Evolutionary conservation across 37 sponge, comb jelly and placozoan genomes (phyloP).

Genomic region (Halichondria panicea): DNA sequence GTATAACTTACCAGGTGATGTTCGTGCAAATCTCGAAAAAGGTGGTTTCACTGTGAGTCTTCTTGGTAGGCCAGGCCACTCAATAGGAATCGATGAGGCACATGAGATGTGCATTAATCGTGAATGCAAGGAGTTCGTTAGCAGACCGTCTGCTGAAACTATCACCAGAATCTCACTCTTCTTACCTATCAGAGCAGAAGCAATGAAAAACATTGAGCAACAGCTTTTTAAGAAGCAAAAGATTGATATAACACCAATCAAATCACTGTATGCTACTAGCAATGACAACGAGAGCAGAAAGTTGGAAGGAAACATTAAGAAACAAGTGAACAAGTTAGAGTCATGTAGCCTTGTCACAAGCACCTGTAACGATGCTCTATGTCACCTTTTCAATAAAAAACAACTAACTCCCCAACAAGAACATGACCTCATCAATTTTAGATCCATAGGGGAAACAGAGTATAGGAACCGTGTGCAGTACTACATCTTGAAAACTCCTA

Average conservation of each 20-base stretch:
- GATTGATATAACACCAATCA: background rate
- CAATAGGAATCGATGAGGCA: constrained; percentile 37
- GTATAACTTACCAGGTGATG: background rate
- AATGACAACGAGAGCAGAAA: background rate
- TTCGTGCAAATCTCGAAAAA: constrained; percentile 3
- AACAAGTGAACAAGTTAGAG: too few relatives aligned
- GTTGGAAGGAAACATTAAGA: constrained; percentile 2
- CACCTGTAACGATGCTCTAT: background rate
- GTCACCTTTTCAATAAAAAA: constrained; percentile 1
- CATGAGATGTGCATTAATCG: constrained; percentile 46
- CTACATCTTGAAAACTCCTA: background rate
- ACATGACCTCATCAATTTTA: constrained; percentile 3
- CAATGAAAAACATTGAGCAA: background rate
- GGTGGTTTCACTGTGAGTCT: constrained; percentile 18
- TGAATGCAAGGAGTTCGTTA: background rate
- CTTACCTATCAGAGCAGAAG: constrained; percentile 2
- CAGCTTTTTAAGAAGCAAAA: background rate
- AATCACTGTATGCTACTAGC: constrained; percentile 4
- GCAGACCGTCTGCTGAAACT: constrained; percentile 2
- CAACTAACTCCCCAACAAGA: constrained; percentile 8
- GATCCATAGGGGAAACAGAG: constrained; percentile 2
- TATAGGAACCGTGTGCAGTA: background rate
- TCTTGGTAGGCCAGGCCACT: constrained; percentile 1
- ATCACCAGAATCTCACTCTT: background rate
- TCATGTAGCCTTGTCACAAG: too few relatives aligned